phyloP scores from a whole-genome alignment of 2,797 vertebrate genomes.

The Sebastes cheni region DNA sequence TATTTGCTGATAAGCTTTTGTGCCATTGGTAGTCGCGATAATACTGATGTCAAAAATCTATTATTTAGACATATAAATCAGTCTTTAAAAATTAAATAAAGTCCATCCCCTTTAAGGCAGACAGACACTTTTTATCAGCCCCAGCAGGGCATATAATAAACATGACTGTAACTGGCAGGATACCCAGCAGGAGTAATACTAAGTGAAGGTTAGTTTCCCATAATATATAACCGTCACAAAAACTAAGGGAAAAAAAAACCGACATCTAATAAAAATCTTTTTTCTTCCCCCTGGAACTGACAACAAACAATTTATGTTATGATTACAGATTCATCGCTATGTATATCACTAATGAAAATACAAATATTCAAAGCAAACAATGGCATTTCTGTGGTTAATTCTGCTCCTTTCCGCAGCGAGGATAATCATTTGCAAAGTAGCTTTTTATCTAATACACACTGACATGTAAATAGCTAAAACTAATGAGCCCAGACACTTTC shows the following conservation, averaged over 20 bases:
- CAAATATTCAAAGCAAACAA: neutral
- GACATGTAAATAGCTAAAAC: conserved; percentile 57
- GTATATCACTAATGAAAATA: neutral
- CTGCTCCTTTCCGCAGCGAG: neutral
- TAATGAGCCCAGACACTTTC: conserved; percentile 66
- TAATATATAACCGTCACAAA: neutral
- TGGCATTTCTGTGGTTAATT: neutral
- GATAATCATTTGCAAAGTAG: conserved; percentile 21
- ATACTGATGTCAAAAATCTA: neutral
- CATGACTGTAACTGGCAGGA: conserved; percentile 13
- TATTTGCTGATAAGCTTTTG: conserved; percentile 1
- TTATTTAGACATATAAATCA: neutral
- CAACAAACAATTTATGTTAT: neutral
- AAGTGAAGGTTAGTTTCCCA: conserved; percentile 12
- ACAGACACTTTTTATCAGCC: neutral
- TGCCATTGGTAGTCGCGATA: neutral
- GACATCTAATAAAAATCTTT: neutral
- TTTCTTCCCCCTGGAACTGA: neutral
- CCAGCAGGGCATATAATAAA: neutral
- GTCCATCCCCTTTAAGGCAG: neutral
- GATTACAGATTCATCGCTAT: neutral
- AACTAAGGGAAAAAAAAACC: neutral
- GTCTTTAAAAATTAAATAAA: conserved; percentile 1
- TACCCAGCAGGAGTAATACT: conserved; percentile 1
- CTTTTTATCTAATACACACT: conserved; percentile 30